Base-by-base conservation (phyloP, 2,888 invertebrate species). In the Neria commutata region DNA sequence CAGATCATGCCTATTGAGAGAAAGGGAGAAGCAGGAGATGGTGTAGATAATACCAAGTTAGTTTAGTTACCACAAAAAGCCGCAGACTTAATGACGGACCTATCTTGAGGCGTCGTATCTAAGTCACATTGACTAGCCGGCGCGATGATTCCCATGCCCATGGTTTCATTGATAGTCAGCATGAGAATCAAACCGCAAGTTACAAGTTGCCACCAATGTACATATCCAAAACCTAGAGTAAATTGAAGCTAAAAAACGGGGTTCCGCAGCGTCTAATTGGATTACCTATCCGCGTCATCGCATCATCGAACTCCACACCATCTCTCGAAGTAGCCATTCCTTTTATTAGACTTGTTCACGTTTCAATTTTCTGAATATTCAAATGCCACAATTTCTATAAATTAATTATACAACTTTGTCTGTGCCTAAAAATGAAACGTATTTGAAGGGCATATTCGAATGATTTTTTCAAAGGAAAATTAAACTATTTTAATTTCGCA, bases 91-190 rank as follows among this genome's bases (percentile, higher is more conserved):
- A 69, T 25, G 10, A 65, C 37, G 0, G 68, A 50, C 26, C 66
- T 21, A 21, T 65, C 64, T 8, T 53, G 50, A n/a, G 62, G 56
- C 6, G 57, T 68, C 61, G 67, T 64, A 0, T 29, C 60, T n/a
- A 73, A 37, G 52, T 72, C 73, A 40, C 73, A 73, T 0, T 63
- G 65, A 1, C 68, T 37, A 2, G 67, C 60, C 0, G 69, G 71
- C 4, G 59, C 69, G 3, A 71, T 54, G 6, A 68, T 61, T 2
- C 67, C 68, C 65, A 73, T 68, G 19, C 73, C 73, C 71, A 73
- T 72, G 1, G 73, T 70, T 42, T 73, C 73, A 3, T 60, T 61
- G 8, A 71, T 63, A n/a, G 66, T 66, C 26, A 66, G 24, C 73
- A 73, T 73, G 33, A 67, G 66, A 1, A 69, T 49, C 4, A 71